Percentiles rank a stretch among this genome's conserved stretches.
These are phyloP conservation scores for Passerina amoena DNA, from an alignment of 2,113 vertebrate genomes.

Conservation along the genomic window DNA sequence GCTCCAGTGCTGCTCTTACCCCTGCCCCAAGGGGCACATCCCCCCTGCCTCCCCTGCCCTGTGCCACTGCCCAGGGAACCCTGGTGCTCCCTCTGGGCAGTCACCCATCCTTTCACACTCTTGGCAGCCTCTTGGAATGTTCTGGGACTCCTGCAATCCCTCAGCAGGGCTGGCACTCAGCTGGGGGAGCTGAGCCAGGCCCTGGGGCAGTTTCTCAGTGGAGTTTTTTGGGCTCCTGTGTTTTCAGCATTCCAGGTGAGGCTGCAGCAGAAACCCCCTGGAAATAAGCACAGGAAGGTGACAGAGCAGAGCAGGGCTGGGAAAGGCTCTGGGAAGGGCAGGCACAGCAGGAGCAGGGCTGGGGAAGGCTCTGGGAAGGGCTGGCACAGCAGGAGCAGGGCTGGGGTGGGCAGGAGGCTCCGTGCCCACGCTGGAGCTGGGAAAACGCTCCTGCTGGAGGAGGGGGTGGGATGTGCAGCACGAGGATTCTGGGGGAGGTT, in stretches of 20 bases:
- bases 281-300: background rate
- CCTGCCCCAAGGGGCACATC: no score
- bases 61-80: background rate
- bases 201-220: background rate
- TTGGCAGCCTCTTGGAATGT: accelerated
- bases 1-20: background rate
- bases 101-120: accelerated
- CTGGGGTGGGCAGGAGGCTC: background rate
- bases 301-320: background rate
- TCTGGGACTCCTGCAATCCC: background rate
- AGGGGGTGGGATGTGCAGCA: background rate
- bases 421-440: background rate
- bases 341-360: background rate
- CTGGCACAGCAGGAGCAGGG: background rate
- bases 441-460: background rate
- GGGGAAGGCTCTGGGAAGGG: background rate
- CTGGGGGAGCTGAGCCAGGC: accelerated
- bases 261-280: background rate
- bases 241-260: background rate
- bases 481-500: background rate
- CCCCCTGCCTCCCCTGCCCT: background rate
- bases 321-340: background rate
- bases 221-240: background rate
- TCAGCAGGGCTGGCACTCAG: background rate
- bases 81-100: background rate